A percentile compares a stretch with the other conserved stretches of the same genome.
phyloP scores from a whole-genome alignment of 2,797 vertebrate genomes.

The Lepilemur ruficaudatus region DNA sequence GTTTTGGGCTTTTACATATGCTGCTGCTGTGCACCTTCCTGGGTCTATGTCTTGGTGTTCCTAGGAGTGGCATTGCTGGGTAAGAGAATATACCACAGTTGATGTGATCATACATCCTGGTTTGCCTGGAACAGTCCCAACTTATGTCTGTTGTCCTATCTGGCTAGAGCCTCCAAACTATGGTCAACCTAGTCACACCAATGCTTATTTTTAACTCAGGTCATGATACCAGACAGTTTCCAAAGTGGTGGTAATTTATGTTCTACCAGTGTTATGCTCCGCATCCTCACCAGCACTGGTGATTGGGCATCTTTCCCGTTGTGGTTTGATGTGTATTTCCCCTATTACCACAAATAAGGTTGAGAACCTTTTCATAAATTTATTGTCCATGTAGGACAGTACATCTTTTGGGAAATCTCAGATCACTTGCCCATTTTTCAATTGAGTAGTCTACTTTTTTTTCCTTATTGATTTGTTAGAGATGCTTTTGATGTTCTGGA shows the following conservation, averaged over 20 bases:
- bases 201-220: neutral
- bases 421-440: neutral
- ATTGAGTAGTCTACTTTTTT: neutral
- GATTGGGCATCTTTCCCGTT: neutral
- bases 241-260: neutral
- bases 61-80: neutral
- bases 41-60: neutral
- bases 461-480: neutral
- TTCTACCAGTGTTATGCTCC: fast-evolving
- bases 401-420: neutral
- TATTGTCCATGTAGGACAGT: neutral
- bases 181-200: neutral
- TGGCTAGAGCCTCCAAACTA: neutral
- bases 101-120: neutral
- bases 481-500: neutral
- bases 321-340: neutral
- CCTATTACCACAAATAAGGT: neutral
- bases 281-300: neutral
- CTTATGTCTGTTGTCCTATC: neutral
- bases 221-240: neutral
- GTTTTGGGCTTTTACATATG: neutral
- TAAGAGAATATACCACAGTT: neutral
- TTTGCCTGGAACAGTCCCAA: neutral
- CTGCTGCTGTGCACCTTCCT: neutral
- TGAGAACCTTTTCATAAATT: neutral